Base-by-base conservation (phyloP, 2,113 vertebrate genomes). In the Lonchura striata region DNA sequence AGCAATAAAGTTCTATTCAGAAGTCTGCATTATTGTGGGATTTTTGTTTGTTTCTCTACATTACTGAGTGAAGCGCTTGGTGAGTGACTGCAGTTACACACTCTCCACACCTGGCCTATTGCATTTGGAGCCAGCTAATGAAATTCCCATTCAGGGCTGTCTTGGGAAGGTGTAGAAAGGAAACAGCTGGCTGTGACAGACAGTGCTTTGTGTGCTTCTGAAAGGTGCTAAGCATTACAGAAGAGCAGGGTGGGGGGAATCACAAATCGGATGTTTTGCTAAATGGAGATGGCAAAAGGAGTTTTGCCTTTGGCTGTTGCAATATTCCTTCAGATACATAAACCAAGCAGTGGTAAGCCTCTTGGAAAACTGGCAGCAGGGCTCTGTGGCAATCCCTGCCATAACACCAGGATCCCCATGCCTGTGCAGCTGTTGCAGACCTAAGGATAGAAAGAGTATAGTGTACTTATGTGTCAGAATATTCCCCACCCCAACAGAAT, bases 171-270 rank as follows among this genome's bases (percentile, higher is more conserved):
- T 79, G n/a, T 21, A 49, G 74, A 42, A 72, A 84, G 57, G 44
- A 82, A 92, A 92, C 81, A 92, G 56, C 83, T 95, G 94, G 19
- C 72, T 91, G 44, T 89, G 84, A 85, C 81, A 91, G 86, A 86
- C 15, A 91, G 49, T 50, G 69, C n/a, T 92, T 88, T 89, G 41
- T 74, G 68, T 60, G 69, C 41, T 85, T 76, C 81, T 91, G 77
- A 47, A 82, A 92, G 39, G 60, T 91, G 61, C 50, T 82, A 53
- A 82, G 37, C 59, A 8, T 42, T 79, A 31, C 49, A 65, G 46
- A 52, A 19, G 39, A 74, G 37, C 63, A 69, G 91, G n/a, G 8
- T 5, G 16, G 9, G 6, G 41, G 39, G 39, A 5, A 31, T 18
- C 12, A 19, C 15, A 28, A 68, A 87, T 44, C 0, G 0, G 30